These are phyloP conservation scores for Drosophila baimaii DNA, from an alignment of 1,140 invertebrate genomes.

Conservation along the genomic window DNA sequence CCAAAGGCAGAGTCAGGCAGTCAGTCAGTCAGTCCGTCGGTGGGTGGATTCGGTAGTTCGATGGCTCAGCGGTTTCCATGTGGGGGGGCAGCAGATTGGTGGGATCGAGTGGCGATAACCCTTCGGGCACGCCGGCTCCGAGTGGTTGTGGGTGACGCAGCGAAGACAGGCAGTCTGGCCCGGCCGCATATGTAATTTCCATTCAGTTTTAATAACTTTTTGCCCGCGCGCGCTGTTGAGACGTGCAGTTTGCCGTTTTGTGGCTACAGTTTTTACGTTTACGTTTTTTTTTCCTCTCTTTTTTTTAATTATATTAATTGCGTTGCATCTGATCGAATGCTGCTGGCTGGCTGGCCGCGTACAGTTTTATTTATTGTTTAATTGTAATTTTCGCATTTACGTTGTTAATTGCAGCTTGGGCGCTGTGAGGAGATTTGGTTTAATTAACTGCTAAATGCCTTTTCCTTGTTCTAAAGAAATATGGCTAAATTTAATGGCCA, in stretches of 20 bases:
- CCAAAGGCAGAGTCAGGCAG: constrained; percentile 17
- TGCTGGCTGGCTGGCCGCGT: constrained; percentile 24
- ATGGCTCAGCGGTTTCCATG: neutral
- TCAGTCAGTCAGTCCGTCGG: constrained; percentile 9
- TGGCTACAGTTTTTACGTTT: constrained; percentile 14
- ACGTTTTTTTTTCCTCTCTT: neutral
- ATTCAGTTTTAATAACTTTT: constrained; percentile 54
- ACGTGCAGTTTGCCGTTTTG: constrained; percentile 50
- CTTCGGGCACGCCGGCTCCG: constrained; percentile 41
- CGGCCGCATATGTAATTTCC: constrained; percentile 34
- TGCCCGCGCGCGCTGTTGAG: constrained; percentile 21
- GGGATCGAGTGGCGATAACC: constrained; percentile 45
- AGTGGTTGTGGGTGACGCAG: constrained; percentile 45
- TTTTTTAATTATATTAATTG: constrained; percentile 53
- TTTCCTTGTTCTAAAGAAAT: neutral
- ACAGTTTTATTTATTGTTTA: constrained; percentile 53
- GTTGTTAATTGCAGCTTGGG: constrained; percentile 37
- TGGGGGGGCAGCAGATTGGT: neutral
- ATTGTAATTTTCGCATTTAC: constrained; percentile 52
- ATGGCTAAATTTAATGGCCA: neutral
- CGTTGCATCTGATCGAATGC: constrained; percentile 54
- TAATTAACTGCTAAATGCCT: constrained; percentile 41
- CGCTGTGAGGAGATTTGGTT: constrained; percentile 22
- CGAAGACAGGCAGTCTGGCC: constrained; percentile 48
- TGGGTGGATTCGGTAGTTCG: constrained; percentile 21